These are phyloP conservation scores for Rhabdomys pumilio DNA, from an alignment of 2,797 vertebrate species.

Conservation along the genomic window DNA sequence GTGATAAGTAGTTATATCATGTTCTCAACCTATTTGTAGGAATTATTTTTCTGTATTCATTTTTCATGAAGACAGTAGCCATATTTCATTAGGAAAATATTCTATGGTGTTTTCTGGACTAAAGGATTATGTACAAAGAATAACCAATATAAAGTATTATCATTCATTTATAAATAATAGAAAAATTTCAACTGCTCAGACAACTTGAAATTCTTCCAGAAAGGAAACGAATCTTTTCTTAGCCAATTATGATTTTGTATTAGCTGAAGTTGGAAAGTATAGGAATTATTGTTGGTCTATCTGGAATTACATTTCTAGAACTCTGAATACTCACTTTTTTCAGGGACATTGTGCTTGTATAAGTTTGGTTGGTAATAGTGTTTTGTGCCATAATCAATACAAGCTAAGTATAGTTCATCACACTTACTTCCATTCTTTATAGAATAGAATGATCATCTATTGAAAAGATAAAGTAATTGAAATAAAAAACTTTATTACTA, in stretches of 20 bases:
- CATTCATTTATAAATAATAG: slow-evolving; percentile 53
- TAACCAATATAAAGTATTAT: slow-evolving; percentile 37
- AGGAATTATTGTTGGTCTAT: slow-evolving; percentile 64
- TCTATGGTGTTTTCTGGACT: background rate
- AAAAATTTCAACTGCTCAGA: slow-evolving; percentile 60
- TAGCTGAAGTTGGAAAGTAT: slow-evolving; percentile 55
- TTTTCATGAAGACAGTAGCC: background rate
- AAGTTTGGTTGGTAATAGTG: slow-evolving; percentile 17
- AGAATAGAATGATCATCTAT: slow-evolving; percentile 50
- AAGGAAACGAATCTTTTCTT: slow-evolving; percentile 64
- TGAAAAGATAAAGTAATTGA: slow-evolving; percentile 64
- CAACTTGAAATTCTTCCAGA: slow-evolving; percentile 62
- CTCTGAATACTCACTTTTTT: slow-evolving; percentile 69
- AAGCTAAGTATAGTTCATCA: slow-evolving; percentile 34
- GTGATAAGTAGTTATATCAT: background rate
- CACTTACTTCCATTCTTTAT: slow-evolving; percentile 35
- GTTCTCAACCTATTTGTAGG: background rate
- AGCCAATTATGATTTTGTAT: slow-evolving; percentile 66
- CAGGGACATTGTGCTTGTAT: background rate
- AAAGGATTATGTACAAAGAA: background rate
- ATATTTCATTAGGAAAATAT: background rate
- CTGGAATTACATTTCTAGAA: slow-evolving; percentile 78
- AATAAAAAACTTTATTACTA: slow-evolving; percentile 16
- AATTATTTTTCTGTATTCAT: background rate
- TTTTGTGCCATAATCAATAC: slow-evolving; percentile 69